These are phyloP conservation scores for Trissonchulus sp. DNA, from an alignment of 2,888 invertebrate species.

Conservation along the genomic window DNA sequence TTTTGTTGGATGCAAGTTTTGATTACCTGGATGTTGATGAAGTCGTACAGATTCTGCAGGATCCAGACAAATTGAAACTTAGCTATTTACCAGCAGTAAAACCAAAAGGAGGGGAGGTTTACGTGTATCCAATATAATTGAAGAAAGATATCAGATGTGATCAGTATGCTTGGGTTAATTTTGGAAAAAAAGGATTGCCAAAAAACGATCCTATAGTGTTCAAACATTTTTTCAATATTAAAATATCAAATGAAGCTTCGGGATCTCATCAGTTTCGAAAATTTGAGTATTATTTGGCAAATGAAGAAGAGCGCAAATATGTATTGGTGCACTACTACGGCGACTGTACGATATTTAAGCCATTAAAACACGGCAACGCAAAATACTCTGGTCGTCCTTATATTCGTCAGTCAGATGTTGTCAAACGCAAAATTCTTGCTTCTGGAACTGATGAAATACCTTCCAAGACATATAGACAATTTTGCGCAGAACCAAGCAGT, in stretches of 20 bases:
- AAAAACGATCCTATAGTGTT: not conserved
- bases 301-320: not conserved
- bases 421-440: not conserved
- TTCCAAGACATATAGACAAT: not conserved
- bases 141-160: not conserved
- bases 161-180: not conserved
- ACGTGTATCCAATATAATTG: not conserved
- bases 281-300: not conserved
- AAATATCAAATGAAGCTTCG: not conserved
- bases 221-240: not conserved
- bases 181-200: not conserved
- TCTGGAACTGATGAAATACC: not conserved
- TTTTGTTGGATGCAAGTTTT: too few species aligned
- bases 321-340: conserved; percentile 1
- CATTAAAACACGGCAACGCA: not conserved
- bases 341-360: not conserved
- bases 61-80: not conserved
- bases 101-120: not conserved
- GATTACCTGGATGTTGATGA: too few species aligned
- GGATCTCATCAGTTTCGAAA: not conserved
- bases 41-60: not conserved
- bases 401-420: not conserved
- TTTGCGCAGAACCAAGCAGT: not conserved
- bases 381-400: not conserved
- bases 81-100: not conserved